Base-by-base conservation (phyloP, 2,888 invertebrate genomes). In the Patella depressa region DNA sequence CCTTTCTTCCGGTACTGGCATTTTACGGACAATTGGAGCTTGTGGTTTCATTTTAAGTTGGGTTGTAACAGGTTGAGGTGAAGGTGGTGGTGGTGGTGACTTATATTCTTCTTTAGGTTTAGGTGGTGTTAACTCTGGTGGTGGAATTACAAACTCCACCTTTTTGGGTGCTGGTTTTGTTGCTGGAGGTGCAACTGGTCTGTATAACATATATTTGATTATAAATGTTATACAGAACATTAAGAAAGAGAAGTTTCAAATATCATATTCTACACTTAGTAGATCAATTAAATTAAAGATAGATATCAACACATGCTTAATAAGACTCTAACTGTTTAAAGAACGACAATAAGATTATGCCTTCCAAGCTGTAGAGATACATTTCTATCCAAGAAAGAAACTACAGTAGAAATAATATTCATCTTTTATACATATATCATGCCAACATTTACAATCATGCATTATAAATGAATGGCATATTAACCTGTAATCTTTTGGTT, bases 401-500 rank as follows among this genome's bases (percentile, higher is more conserved):
- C 34, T 34, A 34, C 34, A 34, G 34, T 45, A 45, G 45, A 45
- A 45, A 45, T 45, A 9, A 45, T 45, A 45, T 45, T 9, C 7
- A 45, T 45, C 45, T 45, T 45, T 7, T 45, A 45, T 9, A 45
- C 45, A 45, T 7, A 45, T 45, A 45, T 45, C 45, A 45, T 45
- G 45, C 45, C 45, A 45, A 45, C 45, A 45, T 45, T 45, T 45
- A 45, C 45, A 45, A 45, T 45, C 45, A 45, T 45, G 45, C 45
- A 45, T 45, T 45, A 45, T 9, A 45, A 45, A 9, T 9, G 45
- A 24, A 65, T 15, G 14, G 19, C 5, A 3, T 72, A 55, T 77
- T 72, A 75, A 82, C 82, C 81, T 82, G 80, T 73, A 81, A 34
- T 82, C 80, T 76, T 76, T 80, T 3, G 78, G 81, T n/a, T 71